Percentiles rank a stretch among this genome's conserved stretches.
Evolutionary conservation across 1,140 invertebrate species (phyloP).

Genomic region (Penaeus indicus): DNA sequence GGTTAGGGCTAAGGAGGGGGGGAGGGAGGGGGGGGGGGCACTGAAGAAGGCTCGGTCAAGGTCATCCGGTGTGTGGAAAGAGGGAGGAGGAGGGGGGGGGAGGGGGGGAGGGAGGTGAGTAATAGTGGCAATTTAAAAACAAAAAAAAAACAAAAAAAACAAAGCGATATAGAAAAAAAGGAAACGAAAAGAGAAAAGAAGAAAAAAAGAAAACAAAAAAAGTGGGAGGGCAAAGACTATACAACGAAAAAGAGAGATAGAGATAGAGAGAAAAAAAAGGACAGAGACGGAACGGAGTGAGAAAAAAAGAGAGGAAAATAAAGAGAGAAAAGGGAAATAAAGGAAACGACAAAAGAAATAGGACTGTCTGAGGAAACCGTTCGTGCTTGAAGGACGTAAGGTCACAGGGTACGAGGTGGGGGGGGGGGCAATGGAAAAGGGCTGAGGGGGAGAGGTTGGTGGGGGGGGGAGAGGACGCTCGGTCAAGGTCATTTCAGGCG

Average conservation of each 20-base stretch:
- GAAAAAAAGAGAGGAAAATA: not conserved
- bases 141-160: not conserved
- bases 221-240: not conserved
- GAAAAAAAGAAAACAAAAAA: not conserved
- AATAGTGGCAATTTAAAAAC: not conserved
- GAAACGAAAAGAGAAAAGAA: slow-evolving; percentile 3
- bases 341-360: not conserved
- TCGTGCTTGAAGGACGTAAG: no score
- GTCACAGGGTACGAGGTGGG: no score
- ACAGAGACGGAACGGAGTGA: not conserved
- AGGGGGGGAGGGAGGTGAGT: not conserved
- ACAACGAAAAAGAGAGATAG: slow-evolving; percentile 17
- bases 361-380: no score
- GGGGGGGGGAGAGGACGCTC: no score
- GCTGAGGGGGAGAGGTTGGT: no score
- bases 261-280: slow-evolving; percentile 17
- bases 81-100: not conserved
- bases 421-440: no score
- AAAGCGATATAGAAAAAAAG: slow-evolving; percentile 19
- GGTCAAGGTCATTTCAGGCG: no score
- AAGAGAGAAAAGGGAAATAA: not conserved
- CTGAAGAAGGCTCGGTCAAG: slow-evolving; percentile 9
- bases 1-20: not conserved
- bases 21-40: no score
- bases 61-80: slow-evolving; percentile 11